A percentile compares a stretch with the other conserved stretches of the same genome.
Conservation (phyloP, 92 coral and sea anemone species). For the Nematostella vectensis region DNA sequence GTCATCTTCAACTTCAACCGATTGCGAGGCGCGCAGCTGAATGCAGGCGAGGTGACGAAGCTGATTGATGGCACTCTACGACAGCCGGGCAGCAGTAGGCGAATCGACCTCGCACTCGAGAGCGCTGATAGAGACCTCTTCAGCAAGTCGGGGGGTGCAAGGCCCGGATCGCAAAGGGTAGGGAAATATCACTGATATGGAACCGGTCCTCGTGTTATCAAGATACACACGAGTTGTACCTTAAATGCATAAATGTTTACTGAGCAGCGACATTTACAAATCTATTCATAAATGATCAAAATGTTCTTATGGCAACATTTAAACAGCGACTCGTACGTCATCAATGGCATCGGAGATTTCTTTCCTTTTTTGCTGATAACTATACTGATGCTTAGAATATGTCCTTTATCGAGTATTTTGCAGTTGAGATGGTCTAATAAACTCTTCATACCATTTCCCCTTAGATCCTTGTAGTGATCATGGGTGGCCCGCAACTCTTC, state of each 20-base stretch:
- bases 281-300: too few species aligned
- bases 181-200: neutral
- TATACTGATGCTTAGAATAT: too few species aligned
- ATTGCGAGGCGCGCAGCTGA: constrained; percentile 44
- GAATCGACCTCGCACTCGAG: constrained; percentile 53
- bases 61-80: constrained; percentile 38
- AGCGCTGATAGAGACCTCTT: constrained; percentile 41
- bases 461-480: constrained; percentile 12
- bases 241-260: too few species aligned
- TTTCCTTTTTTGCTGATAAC: too few species aligned
- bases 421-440: too few species aligned
- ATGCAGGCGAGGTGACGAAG: constrained; percentile 34
- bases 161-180: constrained; percentile 57
- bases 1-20: constrained; percentile 45
- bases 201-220: neutral
- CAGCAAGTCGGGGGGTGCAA: constrained; percentile 47
- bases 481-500: constrained; percentile 10
- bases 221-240: too few species aligned
- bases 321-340: too few species aligned
- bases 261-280: too few species aligned
- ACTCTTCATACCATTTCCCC: neutral
- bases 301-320: too few species aligned
- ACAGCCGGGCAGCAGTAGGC: constrained; percentile 35
- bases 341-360: too few species aligned
- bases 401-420: too few species aligned